Evolutionary conservation across 2,113 vertebrate genomes (phyloP).

Genomic region (Chaetorhynchus papuensis): DNA sequence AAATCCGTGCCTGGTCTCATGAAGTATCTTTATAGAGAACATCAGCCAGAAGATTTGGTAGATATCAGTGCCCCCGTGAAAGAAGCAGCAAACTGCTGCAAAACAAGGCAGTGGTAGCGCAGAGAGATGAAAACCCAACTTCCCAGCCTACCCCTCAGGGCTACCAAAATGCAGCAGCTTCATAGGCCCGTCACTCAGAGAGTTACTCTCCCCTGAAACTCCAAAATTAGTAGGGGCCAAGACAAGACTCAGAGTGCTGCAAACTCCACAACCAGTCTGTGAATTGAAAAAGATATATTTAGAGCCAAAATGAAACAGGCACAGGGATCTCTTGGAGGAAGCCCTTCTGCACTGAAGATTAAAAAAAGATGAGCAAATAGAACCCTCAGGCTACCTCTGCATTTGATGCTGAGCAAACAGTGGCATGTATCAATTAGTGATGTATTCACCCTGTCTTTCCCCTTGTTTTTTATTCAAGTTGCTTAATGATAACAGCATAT

Average conservation of each 20-base stretch:
- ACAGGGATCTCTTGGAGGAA: background rate
- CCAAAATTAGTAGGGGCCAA: background rate
- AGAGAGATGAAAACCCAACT: background rate
- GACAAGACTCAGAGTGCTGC: rapidly evolving
- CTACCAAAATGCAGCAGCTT: background rate
- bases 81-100: background rate
- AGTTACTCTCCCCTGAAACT: background rate
- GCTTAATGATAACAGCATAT: background rate
- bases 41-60: background rate
- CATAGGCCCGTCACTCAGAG: background rate
- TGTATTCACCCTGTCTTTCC: background rate
- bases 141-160: background rate
- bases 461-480: background rate
- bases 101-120: background rate
- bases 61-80: background rate
- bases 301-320: background rate
- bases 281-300: background rate
- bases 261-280: background rate
- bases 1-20: background rate
- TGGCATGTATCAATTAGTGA: no score
- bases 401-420: background rate
- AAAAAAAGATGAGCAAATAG: background rate
- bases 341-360: background rate
- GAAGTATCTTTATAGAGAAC: background rate
- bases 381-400: background rate